phyloP scores from a whole-genome alignment of 2,113 vertebrate genomes.

The Dissostichus mawsoni region DNA sequence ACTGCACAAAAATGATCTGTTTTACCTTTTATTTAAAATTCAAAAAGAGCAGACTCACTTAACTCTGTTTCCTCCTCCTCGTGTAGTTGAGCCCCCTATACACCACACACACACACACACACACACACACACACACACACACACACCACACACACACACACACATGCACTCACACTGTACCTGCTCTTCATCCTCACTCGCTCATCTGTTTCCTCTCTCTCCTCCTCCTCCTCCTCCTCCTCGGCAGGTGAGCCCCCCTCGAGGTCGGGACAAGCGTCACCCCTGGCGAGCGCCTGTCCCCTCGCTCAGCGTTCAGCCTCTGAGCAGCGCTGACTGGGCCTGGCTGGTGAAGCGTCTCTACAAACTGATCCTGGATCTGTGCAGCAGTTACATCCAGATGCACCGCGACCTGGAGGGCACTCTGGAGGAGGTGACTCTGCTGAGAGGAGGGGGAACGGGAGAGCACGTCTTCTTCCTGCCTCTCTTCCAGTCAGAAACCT shows the following conservation, averaged over 20 bases:
- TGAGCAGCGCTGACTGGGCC: constrained; percentile 92
- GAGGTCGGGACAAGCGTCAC: constrained; percentile 90
- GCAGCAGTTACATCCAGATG: constrained; percentile 97
- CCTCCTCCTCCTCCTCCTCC: too few relatives aligned
- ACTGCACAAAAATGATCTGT: too few relatives aligned
- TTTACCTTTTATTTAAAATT: too few relatives aligned
- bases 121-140: too few relatives aligned
- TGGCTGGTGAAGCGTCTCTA: constrained; percentile 95
- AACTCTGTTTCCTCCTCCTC: too few relatives aligned
- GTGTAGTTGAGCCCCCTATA: too few relatives aligned
- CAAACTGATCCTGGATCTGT: constrained; percentile 95
- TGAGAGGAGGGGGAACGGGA: constrained; percentile 54
- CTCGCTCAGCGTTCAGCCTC: constrained; percentile 89
- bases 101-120: too few relatives aligned
- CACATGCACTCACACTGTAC: too few relatives aligned
- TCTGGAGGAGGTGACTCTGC: constrained; percentile 82
- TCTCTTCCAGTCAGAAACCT: constrained; percentile 91
- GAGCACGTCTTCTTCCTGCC: constrained; percentile 92
- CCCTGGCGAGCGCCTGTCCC: constrained; percentile 88
- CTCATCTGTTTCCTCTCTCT: too few relatives aligned
- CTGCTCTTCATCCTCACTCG: too few relatives aligned
- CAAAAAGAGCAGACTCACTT: too few relatives aligned
- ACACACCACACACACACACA: too few relatives aligned
- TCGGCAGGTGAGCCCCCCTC: constrained; percentile 90
- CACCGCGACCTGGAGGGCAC: constrained; percentile 92